Evolutionary conservation across 2,113 vertebrate species (phyloP).

Genomic region (Grus americana): DNA sequence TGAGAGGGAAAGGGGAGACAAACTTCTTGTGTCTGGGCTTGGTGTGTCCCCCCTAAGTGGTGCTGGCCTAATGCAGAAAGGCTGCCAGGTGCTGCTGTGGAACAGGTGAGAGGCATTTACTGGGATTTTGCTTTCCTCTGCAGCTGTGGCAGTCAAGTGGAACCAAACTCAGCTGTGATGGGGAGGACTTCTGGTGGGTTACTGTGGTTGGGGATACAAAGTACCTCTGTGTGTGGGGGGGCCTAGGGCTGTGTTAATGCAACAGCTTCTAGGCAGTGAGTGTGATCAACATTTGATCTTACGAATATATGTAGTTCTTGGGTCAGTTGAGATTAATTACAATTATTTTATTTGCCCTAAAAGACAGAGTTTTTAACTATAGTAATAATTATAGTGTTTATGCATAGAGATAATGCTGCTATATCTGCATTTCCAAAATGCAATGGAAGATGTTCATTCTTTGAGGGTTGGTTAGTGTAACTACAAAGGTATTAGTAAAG

Average conservation of each 20-base stretch:
- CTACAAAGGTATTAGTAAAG: background rate
- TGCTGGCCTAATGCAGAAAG: background rate
- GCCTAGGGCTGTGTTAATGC: background rate
- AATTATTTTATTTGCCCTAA: background rate
- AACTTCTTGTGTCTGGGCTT: background rate
- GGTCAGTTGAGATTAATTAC: background rate
- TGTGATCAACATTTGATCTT: background rate
- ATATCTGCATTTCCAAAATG: background rate
- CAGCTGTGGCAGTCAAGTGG: background rate
- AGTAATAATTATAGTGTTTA: background rate
- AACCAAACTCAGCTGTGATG: background rate
- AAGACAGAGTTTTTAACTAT: background rate
- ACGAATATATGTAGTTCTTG: background rate
- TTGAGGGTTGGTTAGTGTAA: background rate
- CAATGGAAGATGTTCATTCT: background rate
- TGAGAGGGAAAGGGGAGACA: background rate
- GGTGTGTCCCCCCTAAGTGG: rapidly evolving
- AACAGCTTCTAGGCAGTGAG: background rate
- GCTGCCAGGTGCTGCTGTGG: background rate
- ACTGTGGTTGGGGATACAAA: background rate
- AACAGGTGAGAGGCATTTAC: background rate
- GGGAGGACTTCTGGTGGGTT: background rate
- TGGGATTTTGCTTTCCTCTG: background rate
- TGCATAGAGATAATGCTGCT: background rate
- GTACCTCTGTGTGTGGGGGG: background rate